A percentile compares a stretch with the other conserved stretches of the same genome.
phyloP scores from a whole-genome alignment of 2,113 vertebrate genomes.

The Erythrolamprus reginae region DNA sequence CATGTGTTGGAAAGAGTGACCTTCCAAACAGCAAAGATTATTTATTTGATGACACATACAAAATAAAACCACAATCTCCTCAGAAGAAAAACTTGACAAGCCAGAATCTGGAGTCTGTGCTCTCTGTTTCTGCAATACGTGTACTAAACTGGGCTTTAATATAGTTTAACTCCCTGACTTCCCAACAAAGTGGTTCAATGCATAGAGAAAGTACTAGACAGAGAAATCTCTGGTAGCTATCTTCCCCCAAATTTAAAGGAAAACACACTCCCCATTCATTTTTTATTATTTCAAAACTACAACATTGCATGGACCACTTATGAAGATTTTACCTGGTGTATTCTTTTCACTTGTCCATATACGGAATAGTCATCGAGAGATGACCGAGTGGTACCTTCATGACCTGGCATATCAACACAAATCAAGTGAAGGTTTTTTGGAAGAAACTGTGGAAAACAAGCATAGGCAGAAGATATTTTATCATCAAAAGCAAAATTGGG shows the following conservation, averaged over 20 bases:
- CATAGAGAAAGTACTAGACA: neutral
- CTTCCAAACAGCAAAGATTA: neutral
- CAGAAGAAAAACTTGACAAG: neutral
- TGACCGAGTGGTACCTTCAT: constrained; percentile 85
- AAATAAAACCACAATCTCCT: neutral
- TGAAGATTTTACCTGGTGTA: constrained; percentile 82
- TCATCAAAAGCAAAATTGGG: neutral
- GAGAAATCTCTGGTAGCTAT: neutral
- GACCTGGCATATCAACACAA: constrained; percentile 94
- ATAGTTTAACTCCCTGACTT: neutral
- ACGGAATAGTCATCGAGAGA: constrained; percentile 84
- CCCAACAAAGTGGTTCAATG: neutral
- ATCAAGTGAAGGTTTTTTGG: constrained; percentile 84
- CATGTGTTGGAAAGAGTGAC: neutral
- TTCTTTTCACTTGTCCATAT: constrained; percentile 82
- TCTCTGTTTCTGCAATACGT: neutral
- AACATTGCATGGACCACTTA: rapidly evolving
- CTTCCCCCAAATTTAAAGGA: neutral
- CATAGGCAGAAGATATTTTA: neutral
- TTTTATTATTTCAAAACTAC: neutral
- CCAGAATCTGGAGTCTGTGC: neutral
- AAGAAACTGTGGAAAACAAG: constrained; percentile 72
- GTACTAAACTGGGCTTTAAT: neutral
- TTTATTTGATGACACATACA: neutral
- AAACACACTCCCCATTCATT: neutral